Conservation (phyloP, 2,888 invertebrate species). For the Ptycholaimellus sp. region DNA sequence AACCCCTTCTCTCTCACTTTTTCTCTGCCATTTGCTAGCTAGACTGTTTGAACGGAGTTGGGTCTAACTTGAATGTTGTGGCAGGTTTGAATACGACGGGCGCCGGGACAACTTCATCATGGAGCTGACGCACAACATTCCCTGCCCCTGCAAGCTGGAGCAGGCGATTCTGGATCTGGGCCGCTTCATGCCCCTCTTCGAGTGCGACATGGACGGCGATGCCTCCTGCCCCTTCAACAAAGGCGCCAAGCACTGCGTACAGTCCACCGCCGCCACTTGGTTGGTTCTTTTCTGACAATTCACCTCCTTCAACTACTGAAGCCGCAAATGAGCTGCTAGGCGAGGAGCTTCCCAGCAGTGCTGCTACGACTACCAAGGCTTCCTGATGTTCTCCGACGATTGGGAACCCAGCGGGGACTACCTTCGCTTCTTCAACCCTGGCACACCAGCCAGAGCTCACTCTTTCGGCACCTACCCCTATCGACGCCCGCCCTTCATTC, state of each 20-base stretch:
- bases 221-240: constrained; percentile 57
- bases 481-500: constrained; percentile 31
- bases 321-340: constrained; percentile 1
- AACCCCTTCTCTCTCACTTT: neutral
- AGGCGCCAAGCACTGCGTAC: constrained; percentile 71
- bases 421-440: constrained; percentile 18
- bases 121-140: constrained; percentile 15
- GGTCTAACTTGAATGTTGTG: no score
- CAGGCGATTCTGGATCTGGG: constrained; percentile 67
- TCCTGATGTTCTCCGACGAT: constrained; percentile 74
- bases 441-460: constrained; percentile 28
- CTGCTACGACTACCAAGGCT: constrained; percentile 73
- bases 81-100: constrained; percentile 18
- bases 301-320: neutral
- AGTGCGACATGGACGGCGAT: constrained; percentile 72
- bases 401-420: constrained; percentile 38
- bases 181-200: constrained; percentile 64
- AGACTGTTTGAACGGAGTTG: neutral
- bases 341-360: constrained; percentile 55
- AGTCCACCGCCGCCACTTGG: constrained; percentile 28
- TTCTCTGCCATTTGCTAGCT: neutral
- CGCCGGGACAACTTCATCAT: constrained; percentile 16
- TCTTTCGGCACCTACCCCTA: constrained; percentile 65
- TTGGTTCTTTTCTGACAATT: neutral
- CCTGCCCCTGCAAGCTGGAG: constrained; percentile 66